These are phyloP conservation scores for Octomys mimax DNA, from an alignment of 2,797 vertebrate genomes.

Conservation along the genomic window DNA sequence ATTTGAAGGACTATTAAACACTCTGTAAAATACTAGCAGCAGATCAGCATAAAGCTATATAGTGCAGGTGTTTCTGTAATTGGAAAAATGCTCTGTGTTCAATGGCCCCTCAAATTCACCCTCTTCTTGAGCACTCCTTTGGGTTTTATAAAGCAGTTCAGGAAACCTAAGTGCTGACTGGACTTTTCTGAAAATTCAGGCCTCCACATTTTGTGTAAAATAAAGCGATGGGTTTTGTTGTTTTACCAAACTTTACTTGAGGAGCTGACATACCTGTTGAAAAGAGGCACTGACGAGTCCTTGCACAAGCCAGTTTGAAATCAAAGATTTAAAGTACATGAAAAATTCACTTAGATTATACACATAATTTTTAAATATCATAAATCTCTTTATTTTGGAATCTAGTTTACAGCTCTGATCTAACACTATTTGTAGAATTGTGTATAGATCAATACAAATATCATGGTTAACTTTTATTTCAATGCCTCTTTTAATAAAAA, in stretches of 20 bases:
- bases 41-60: slow-evolving; percentile 87
- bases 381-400: not conserved
- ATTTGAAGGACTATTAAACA: slow-evolving; percentile 90
- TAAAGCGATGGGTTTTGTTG: not conserved
- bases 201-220: slow-evolving; percentile 1
- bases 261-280: not conserved
- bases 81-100: slow-evolving; percentile 86
- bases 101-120: slow-evolving; percentile 85
- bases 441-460: slow-evolving; percentile 1
- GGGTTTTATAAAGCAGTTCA: slow-evolving; percentile 75
- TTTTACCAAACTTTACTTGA: not conserved
- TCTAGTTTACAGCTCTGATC: not conserved
- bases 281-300: not conserved
- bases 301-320: not conserved
- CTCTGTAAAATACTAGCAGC: slow-evolving; percentile 83
- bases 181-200: slow-evolving; percentile 65
- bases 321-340: not conserved
- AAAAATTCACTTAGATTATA: not conserved
- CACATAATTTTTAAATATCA: not conserved
- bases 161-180: slow-evolving; percentile 77
- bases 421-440: not conserved
- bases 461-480: not conserved
- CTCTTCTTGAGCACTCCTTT: slow-evolving; percentile 71
- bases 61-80: slow-evolving; percentile 89
- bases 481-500: not conserved